Evolutionary conservation across 2,888 invertebrate genomes (phyloP).

Genomic region (Pinctada fucata): DNA sequence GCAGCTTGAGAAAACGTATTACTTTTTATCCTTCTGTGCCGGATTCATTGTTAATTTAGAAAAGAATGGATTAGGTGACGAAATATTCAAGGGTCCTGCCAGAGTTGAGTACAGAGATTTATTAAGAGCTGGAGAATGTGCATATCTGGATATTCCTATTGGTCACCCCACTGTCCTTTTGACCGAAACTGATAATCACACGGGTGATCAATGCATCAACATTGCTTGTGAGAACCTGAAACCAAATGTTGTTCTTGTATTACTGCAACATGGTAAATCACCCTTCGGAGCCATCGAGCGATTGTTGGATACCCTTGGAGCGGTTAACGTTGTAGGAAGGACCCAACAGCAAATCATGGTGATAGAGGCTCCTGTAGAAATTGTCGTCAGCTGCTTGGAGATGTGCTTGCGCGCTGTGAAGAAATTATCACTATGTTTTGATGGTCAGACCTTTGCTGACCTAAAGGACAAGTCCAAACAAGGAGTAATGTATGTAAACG

Average conservation of each 20-base stretch:
- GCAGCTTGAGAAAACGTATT: conserved; percentile 39
- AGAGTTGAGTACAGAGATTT: conserved; percentile 31
- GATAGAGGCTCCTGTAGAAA: conserved; percentile 34
- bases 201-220: conserved; percentile 30
- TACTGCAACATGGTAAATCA: conserved; percentile 42
- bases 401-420: conserved; percentile 43
- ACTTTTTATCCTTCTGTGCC: conserved; percentile 32
- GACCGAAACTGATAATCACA: conserved; percentile 26
- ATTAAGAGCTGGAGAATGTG: conserved; percentile 1
- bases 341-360: conserved; percentile 14
- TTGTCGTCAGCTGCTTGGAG: conserved; percentile 33
- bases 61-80: conserved; percentile 31
- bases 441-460: conserved; percentile 44
- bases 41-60: conserved; percentile 42
- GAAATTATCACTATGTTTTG: conserved; percentile 36
- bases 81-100: conserved; percentile 40
- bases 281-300: conserved; percentile 45
- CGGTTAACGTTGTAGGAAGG: conserved; percentile 39
- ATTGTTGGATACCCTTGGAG: conserved; percentile 37
- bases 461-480: conserved; percentile 24
- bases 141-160: conserved; percentile 46
- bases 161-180: conserved; percentile 47
- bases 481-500: conserved; percentile 39
- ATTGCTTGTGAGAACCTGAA: conserved; percentile 46
- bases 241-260: conserved; percentile 36